Evolutionary conservation across 2,888 invertebrate genomes (phyloP), one percentile per base, ranked within the genome.

Genomic region (Dysmachus trigonus): DNA sequence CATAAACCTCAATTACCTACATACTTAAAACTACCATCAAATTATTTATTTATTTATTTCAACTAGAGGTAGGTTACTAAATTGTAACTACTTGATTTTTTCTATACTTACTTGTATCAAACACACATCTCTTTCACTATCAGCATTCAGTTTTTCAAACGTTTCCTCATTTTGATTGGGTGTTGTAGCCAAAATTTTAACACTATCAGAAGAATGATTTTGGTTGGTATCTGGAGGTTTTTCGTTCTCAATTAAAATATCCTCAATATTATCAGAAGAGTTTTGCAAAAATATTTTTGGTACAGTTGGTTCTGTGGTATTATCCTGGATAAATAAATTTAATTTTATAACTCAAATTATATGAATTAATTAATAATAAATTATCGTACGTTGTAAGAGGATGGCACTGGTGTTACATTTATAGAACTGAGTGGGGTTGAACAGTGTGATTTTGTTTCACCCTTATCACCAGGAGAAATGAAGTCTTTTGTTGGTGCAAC

Each of bases 81-180:
- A n/a, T n/a, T n/a, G n/a, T n/a, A n/a, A n/a, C n/a, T n/a, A n/a
- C n/a, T n/a, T n/a, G n/a, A n/a, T n/a, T n/a, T n/a, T n/a, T 31
- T 31, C 5, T 31, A 31, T 31, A 79, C 72, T 72, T 72, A 87
- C 87, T 51, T 87, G 81, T 15, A 87, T 87, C 10, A 87, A n/a
- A 74, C 79, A 86, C 41, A 86, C 77, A 15, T 87, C 87, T 10
- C 86, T 81, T 74, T 87, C 87, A 18, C 18, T 84, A 1, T 87
- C 87, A 15, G 62, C 7, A 35, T 72, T 74, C 3, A 86, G 47
- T 51, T 86, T 73, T 30, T 86, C 85, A 15, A 53, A 79, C 2
- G 77, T 77, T 22, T 22, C 35, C 18, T 84, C 76, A 13, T 13
- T 53, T 31, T 79, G 30, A 6, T 22, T 82, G 0, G 82, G 47